Conservation (phyloP, 2,888 invertebrate genomes). For the Glyphotaelius pellucidus region DNA sequence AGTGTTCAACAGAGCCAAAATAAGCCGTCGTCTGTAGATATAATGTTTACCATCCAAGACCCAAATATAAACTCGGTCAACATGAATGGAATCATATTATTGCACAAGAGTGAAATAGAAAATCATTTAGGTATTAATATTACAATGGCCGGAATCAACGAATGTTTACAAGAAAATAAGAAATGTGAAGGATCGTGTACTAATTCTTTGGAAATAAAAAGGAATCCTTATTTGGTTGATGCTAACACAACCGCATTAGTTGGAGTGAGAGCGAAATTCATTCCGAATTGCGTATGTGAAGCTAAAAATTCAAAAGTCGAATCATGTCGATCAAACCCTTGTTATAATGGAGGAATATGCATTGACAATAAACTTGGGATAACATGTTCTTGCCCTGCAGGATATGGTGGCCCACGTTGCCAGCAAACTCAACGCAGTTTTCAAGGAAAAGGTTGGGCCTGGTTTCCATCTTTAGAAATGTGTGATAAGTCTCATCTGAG, state of each 20-base stretch:
- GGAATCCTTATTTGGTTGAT: constrained; percentile 95
- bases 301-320: constrained; percentile 93
- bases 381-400: constrained; percentile 93
- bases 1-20: constrained; percentile 72
- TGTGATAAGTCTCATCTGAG: constrained; percentile 97
- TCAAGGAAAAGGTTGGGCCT: constrained; percentile 96
- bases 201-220: constrained; percentile 93
- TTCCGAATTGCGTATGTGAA: constrained; percentile 96
- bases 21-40: constrained; percentile 49
- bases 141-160: constrained; percentile 98
- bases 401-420: constrained; percentile 96
- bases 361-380: constrained; percentile 92
- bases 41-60: constrained; percentile 67
- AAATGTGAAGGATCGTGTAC: constrained; percentile 98
- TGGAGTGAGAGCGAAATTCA: constrained; percentile 94
- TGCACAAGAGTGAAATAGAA: constrained; percentile 96
- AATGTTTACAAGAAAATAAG: constrained; percentile 95
- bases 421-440: constrained; percentile 97
- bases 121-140: constrained; percentile 95
- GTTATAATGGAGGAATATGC: constrained; percentile 97
- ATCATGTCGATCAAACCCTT: constrained; percentile 92
- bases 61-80: constrained; percentile 92
- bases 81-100: constrained; percentile 94
- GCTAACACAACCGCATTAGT: constrained; percentile 98
- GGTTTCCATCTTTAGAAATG: constrained; percentile 98